Base-by-base conservation (phyloP, 2,888 invertebrate genomes). In the Lasioglossum zephyrum region DNA sequence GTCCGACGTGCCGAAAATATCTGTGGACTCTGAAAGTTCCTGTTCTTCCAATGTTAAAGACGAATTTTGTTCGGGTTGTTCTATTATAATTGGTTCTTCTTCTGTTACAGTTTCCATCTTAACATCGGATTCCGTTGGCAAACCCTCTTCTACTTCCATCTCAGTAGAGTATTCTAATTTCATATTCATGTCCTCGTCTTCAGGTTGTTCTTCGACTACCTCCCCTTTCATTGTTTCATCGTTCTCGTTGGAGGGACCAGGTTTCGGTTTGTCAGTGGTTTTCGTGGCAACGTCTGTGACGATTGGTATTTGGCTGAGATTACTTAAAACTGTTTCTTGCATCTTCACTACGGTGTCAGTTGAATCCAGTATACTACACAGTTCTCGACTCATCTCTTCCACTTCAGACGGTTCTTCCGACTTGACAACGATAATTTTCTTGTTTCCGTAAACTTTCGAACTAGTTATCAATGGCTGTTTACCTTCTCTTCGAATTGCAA, bases 351-450 rank as follows among this genome's bases (percentile, higher is more conserved):
- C 94, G 8, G 88, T 92, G 1, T 95, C 95, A 0, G 94, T 91
- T 0, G 95, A 93, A 74, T 95, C 94, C 3, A 95, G 88, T 79
- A 95, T 95, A 78, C 89, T 94, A 72, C 92, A 94, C 0, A 95
- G 87, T 77, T 95, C 95, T 4, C 93, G 91, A 66, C 92, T 94
- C 94, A 95, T 95, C 69, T 95, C 94, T 11, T 95, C 95, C 1
- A 94, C 94, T 31, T 93, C 93, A 9, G 91, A 86, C 4, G 88
- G 13, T 39, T 92, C 90, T 11, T 94, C 93, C 0, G 92, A 60
- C 53, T 94, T 95, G 0, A 94, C 89, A 2, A 93, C 90, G 39
- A 93, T 92, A 1, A 93, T 93, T 70, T 94, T 95, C n/a, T 94
- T 94, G 72, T 95, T 94, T 0, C 92, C 92, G n/a, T 94, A 93